Evolutionary conservation across 1,140 invertebrate species (phyloP).

Genomic region (Pseudomyrmex pallidus): DNA sequence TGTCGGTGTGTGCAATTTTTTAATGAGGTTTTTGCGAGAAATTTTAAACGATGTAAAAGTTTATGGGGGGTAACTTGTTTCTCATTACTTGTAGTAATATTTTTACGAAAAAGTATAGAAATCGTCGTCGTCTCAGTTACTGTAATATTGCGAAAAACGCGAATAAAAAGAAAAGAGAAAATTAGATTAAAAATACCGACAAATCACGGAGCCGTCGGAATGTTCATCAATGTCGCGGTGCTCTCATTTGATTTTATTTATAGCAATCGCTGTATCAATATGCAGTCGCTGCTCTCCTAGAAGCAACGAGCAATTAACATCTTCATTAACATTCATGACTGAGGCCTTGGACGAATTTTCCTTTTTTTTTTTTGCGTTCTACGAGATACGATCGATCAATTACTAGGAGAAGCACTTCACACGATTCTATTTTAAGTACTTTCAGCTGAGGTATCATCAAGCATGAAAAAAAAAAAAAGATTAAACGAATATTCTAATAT

Average conservation of each 20-base stretch:
- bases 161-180: no score
- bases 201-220: neutral
- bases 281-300: neutral
- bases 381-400: constrained; percentile 18
- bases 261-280: neutral
- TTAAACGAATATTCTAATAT: neutral
- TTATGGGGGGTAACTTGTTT: neutral
- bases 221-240: neutral
- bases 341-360: neutral
- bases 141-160: neutral
- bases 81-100: no score
- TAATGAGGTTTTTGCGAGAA: neutral
- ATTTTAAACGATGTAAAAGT: neutral
- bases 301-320: constrained; percentile 11
- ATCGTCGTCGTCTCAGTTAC: no score
- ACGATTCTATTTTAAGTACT: constrained; percentile 1
- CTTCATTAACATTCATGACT: constrained; percentile 32
- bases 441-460: neutral
- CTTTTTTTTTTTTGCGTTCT: neutral
- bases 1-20: neutral
- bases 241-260: constrained; percentile 35
- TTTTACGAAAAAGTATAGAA: no score
- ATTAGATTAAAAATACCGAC: constrained; percentile 1
- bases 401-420: neutral
- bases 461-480: neutral